A percentile compares a stretch with the other conserved stretches of the same genome.
Conservation (phyloP, 2,797 vertebrate genomes). For the Mastacembelus armatus region DNA sequence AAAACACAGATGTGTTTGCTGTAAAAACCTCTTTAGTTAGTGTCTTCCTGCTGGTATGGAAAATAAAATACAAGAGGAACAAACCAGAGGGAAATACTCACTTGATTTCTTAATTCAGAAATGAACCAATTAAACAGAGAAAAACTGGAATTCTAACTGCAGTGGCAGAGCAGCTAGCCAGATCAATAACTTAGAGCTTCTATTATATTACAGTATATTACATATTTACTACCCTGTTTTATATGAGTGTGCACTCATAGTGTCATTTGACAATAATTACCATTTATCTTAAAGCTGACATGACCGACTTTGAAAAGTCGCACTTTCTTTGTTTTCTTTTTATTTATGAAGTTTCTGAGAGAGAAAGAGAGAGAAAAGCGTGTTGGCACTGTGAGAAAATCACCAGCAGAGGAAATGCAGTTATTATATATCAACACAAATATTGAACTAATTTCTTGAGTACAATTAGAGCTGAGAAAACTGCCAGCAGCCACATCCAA, state of each 20-base stretch:
- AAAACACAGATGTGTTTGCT: no score
- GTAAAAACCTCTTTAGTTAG: no score
- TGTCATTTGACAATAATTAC: not conserved
- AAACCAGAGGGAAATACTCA: no score
- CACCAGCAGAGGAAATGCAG: not conserved
- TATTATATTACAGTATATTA: not conserved
- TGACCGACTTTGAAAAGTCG: no score
- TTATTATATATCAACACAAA: constrained; percentile 15
- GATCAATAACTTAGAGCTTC: not conserved
- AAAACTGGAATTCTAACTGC: constrained; percentile 13
- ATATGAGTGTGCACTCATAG: not conserved
- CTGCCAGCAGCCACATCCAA: not conserved
- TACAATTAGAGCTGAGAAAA: constrained; percentile 19
- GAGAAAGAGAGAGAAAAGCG: constrained; percentile 5
- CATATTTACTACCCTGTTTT: no score
- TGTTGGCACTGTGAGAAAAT: constrained; percentile 31
- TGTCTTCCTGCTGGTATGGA: no score
- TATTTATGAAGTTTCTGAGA: no score
- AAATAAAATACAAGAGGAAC: no score
- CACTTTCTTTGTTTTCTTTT: no score
- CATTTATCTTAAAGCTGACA: not conserved
- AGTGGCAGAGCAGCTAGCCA: not conserved
- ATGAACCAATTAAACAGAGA: no score
- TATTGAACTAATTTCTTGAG: constrained; percentile 4
- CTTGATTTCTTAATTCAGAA: no score